A percentile compares a stretch with the other conserved stretches of the same genome.
These are phyloP conservation scores for Palythoa heliodiscus DNA, from an alignment of 92 coral and sea anemone species.

Conservation along the genomic window DNA sequence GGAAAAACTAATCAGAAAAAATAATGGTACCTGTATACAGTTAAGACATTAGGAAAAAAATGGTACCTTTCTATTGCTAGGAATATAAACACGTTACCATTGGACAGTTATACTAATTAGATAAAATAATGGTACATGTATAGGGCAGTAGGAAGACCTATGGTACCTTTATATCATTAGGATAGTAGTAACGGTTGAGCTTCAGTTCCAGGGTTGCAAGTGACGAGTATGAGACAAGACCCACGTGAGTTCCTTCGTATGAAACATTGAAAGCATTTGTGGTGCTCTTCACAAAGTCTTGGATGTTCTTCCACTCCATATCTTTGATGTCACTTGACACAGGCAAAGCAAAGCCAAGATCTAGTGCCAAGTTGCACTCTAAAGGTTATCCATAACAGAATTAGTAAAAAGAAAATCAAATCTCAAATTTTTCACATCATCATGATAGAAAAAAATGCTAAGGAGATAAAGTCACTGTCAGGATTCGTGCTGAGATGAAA, in stretches of 20 bases:
- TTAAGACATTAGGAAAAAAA: neutral
- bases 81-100: neutral
- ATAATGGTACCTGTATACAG: neutral
- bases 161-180: conserved; percentile 66
- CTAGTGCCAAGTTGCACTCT: conserved; percentile 82
- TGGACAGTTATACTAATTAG: neutral
- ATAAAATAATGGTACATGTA: neutral
- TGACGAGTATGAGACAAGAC: conserved; percentile 90
- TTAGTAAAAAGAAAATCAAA: neutral
- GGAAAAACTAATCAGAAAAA: conserved; percentile 43
- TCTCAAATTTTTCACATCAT: too few relatives aligned
- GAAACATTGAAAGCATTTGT: conserved; percentile 87
- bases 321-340: conserved; percentile 90
- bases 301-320: conserved; percentile 85
- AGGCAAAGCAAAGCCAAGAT: conserved; percentile 91
- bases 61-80: neutral
- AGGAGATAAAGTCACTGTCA: too few relatives aligned
- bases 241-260: conserved; percentile 90
- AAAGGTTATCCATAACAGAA: neutral
- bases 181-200: conserved; percentile 87
- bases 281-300: conserved; percentile 90
- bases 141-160: neutral
- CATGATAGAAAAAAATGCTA: too few relatives aligned
- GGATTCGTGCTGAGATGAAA: too few relatives aligned
- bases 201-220: conserved; percentile 95